Evolutionary conservation across 2,888 invertebrate species (phyloP).

Genomic region (Luffia ferchaultella): DNA sequence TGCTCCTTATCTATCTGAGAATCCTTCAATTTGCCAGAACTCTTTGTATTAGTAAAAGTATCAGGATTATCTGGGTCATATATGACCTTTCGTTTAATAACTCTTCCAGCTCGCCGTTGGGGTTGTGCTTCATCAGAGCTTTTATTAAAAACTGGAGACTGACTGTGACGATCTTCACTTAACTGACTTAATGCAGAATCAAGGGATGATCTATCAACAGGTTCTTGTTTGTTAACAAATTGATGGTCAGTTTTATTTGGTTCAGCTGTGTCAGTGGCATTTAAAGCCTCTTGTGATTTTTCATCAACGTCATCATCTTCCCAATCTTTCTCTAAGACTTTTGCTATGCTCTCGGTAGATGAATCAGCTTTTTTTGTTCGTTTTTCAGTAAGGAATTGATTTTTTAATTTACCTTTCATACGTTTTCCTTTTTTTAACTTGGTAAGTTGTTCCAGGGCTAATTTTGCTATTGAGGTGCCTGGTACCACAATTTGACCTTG

Average conservation of each 20-base stretch:
- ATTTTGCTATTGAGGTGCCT: conserved; percentile 21
- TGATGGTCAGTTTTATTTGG: conserved; percentile 19
- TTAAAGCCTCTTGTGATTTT: conserved; percentile 18
- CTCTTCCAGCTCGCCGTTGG: conserved; percentile 50
- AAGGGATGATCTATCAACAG: conserved; percentile 17
- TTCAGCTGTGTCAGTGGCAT: conserved; percentile 20
- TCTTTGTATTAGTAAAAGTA: conserved; percentile 52
- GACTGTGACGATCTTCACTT: conserved; percentile 22
- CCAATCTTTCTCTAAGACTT: conserved; percentile 63
- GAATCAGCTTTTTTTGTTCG: conserved; percentile 2
- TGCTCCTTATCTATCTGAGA: conserved; percentile 24
- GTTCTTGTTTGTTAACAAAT: conserved; percentile 20
- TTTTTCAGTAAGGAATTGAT: neutral
- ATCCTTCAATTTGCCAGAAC: conserved; percentile 31
- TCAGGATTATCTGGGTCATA: conserved; percentile 75
- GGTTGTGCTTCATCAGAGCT: conserved; percentile 37
- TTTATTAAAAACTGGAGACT: conserved; percentile 24
- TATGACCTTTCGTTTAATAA: conserved; percentile 77
- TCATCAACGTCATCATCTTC: conserved; percentile 46
- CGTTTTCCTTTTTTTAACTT: conserved; percentile 26
- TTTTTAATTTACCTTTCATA: conserved; percentile 6
- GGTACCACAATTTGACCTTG: neutral
- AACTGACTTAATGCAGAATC: conserved; percentile 22
- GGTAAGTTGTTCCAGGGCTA: conserved; percentile 45
- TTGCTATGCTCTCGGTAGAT: conserved; percentile 41